Conservation (phyloP, 1,140 invertebrate species). For the Heliconius hermathena region DNA sequence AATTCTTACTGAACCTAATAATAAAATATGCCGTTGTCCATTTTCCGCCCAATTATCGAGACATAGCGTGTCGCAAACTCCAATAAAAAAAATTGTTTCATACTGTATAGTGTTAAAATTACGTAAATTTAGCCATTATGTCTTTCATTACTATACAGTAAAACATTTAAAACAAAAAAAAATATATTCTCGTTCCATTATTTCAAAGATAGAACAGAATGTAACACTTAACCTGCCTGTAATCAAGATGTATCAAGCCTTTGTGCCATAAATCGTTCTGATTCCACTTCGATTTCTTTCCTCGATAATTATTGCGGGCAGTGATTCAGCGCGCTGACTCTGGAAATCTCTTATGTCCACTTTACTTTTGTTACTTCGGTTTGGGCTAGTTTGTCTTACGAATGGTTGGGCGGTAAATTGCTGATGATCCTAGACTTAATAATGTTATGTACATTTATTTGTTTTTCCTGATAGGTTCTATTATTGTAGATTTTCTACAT, state of each 20-base stretch:
- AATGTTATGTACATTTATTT: background rate
- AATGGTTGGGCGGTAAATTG: background rate
- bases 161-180: background rate
- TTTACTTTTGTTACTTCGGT: conserved; percentile 19
- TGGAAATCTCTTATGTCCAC: conserved; percentile 30
- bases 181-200: background rate
- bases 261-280: conserved; percentile 27
- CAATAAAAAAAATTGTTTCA: too few species aligned
- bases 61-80: too few species aligned
- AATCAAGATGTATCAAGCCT: conserved; percentile 34
- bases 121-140: too few species aligned
- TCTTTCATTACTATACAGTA: background rate
- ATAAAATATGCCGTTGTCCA: too few species aligned
- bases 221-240: conserved; percentile 22
- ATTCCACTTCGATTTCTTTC: conserved; percentile 27
- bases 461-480: background rate
- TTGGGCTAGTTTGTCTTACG: background rate
- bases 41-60: too few species aligned
- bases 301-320: conserved; percentile 30
- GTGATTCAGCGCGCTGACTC: conserved; percentile 26
- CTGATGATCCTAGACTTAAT: background rate
- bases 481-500: background rate
- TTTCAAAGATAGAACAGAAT: background rate
- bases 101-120: too few species aligned
- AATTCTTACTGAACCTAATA: too few species aligned